Evolutionary conservation across 2,888 invertebrate genomes (phyloP).

Genomic region (Eupithecia exiguata): DNA sequence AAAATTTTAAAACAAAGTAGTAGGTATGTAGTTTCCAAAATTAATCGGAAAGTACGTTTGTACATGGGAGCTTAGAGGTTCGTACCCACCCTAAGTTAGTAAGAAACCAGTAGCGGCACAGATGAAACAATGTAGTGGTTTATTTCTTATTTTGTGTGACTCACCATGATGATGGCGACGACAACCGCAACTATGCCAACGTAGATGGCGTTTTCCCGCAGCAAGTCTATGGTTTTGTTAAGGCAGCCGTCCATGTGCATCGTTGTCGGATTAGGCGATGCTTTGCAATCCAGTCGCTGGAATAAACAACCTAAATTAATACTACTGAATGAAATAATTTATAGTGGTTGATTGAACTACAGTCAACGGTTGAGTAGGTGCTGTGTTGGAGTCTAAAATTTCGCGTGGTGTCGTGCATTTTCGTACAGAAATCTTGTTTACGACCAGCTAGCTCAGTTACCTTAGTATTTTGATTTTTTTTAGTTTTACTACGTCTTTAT

Average conservation of each 20-base stretch:
- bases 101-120: no score
- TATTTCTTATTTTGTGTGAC: slow-evolving; percentile 30
- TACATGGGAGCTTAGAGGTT: no score
- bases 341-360: not conserved
- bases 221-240: slow-evolving; percentile 86
- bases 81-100: no score
- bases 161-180: slow-evolving; percentile 93
- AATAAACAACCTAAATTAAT: not conserved
- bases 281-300: slow-evolving; percentile 84
- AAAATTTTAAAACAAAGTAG: no score
- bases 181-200: slow-evolving; percentile 92
- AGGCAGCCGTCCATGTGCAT: slow-evolving; percentile 91
- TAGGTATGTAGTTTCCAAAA: no score
- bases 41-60: no score
- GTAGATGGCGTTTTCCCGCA: slow-evolving; percentile 90
- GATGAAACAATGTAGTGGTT: no score
- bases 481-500: not conserved
- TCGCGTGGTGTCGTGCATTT: not conserved
- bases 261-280: slow-evolving; percentile 84
- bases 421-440: not conserved
- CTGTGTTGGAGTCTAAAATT: not conserved
- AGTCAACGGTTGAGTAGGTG: not conserved
- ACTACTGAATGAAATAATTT: not conserved
- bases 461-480: no score
- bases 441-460: not conserved